Percentiles rank a stretch among this genome's conserved stretches.
Conservation (phyloP, 2,797 vertebrate species). For the Paratrypauchen microcephalus region DNA sequence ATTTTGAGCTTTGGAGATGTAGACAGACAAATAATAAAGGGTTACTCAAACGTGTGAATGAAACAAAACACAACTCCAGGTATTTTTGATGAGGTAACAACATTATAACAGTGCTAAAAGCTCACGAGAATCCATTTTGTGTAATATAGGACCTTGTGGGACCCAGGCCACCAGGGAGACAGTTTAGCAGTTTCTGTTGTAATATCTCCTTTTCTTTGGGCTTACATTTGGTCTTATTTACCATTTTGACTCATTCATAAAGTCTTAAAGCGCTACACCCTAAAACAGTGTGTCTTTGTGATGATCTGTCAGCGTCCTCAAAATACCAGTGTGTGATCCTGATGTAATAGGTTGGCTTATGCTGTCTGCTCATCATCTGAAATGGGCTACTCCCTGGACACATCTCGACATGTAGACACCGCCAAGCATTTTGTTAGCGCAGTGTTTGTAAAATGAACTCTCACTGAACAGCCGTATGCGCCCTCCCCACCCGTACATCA, state of each 20-base stretch:
- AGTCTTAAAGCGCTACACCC: not conserved
- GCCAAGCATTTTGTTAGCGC: not conserved
- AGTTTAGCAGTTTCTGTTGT: not conserved
- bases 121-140: too few species aligned
- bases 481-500: not conserved
- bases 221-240: not conserved
- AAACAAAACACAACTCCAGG: too few species aligned
- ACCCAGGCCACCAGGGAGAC: not conserved
- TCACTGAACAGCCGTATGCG: not conserved
- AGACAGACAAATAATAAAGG: too few species aligned
- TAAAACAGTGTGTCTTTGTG: not conserved
- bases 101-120: too few species aligned
- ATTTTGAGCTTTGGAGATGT: too few species aligned
- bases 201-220: not conserved
- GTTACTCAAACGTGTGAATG: too few species aligned
- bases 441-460: not conserved
- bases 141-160: not conserved
- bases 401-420: not conserved
- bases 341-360: not conserved
- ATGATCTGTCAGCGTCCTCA: not conserved
- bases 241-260: not conserved
- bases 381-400: not conserved
- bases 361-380: not conserved
- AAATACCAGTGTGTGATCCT: not conserved
- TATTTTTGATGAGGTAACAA: too few species aligned